A percentile compares a stretch with the other conserved stretches of the same genome.
These are phyloP conservation scores for Drosophila takahashii DNA, from an alignment of 1,140 invertebrate genomes.

Conservation along the genomic window DNA sequence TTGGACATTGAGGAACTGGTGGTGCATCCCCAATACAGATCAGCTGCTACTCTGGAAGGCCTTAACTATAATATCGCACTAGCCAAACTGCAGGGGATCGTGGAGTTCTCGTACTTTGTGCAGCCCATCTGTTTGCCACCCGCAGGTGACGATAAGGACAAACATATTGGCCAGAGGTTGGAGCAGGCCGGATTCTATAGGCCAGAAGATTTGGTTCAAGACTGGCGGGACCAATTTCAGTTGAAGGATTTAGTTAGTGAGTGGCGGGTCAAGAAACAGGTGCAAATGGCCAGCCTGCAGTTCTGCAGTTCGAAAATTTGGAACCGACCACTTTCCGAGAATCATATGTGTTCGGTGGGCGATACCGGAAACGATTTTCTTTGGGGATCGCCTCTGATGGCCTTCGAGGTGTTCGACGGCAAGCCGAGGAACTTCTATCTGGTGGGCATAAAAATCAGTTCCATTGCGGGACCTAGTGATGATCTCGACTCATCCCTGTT, in stretches of 20 bases:
- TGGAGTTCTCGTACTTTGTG: slow-evolving; percentile 8
- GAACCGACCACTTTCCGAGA: neutral
- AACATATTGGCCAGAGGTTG: slow-evolving; percentile 7
- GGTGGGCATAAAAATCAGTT: slow-evolving; percentile 3
- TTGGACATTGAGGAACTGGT: slow-evolving; percentile 3
- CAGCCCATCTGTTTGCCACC: slow-evolving; percentile 33
- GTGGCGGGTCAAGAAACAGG: slow-evolving; percentile 7
- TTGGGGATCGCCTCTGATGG: slow-evolving; percentile 24
- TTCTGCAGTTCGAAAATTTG: neutral
- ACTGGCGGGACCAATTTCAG: neutral
- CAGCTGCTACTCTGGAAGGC: neutral
- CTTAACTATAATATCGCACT: slow-evolving; percentile 21
- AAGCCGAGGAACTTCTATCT: slow-evolving; percentile 20
- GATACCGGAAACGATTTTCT: neutral
- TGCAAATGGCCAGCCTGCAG: neutral
- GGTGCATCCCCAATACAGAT: slow-evolving; percentile 15
- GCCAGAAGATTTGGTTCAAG: neutral
- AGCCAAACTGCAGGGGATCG: slow-evolving; percentile 2
- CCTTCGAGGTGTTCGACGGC: neutral
- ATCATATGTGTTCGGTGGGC: slow-evolving; percentile 9
- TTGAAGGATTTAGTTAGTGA: neutral
- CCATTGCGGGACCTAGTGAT: too few relatives aligned
- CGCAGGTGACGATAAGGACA: neutral
- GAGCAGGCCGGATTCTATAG: slow-evolving; percentile 12
- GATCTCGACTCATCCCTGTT: too few relatives aligned